A percentile compares a stretch with the other conserved stretches of the same genome.
Conservation (phyloP, 2,888 invertebrate species). For the Aelia acuminata region DNA sequence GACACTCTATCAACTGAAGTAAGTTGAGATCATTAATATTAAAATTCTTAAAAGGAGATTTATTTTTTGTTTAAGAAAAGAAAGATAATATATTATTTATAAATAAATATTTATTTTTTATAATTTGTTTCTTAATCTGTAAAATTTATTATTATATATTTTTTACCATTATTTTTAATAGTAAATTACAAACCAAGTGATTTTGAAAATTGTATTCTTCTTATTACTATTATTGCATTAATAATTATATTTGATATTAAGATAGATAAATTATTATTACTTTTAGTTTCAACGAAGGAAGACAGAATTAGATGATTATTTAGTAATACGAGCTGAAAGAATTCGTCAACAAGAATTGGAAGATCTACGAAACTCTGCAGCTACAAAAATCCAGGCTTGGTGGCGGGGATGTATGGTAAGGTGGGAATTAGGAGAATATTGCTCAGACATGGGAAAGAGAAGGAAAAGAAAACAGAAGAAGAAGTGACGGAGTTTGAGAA, state of each 20-base stretch:
- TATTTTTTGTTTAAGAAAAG: no score
- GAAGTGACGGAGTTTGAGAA: neutral
- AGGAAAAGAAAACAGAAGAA: slow-evolving; percentile 62
- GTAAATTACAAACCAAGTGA: neutral
- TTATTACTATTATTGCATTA: neutral
- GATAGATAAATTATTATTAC: neutral
- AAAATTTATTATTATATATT: no score
- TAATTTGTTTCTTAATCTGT: no score
- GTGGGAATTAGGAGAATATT: slow-evolving; percentile 70
- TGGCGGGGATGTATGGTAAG: slow-evolving; percentile 72
- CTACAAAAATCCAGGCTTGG: slow-evolving; percentile 70
- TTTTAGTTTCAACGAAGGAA: slow-evolving; percentile 48
- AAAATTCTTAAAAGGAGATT: no score
- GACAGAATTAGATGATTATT: slow-evolving; percentile 37
- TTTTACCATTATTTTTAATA: neutral
- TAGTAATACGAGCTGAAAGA: slow-evolving; percentile 54
- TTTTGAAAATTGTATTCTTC: neutral
- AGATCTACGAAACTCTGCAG: slow-evolving; percentile 62
- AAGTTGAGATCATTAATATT: neutral
- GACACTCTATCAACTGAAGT: slow-evolving; percentile 14
- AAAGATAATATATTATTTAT: no score
- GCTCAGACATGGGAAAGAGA: slow-evolving; percentile 64
- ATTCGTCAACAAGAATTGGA: slow-evolving; percentile 61
- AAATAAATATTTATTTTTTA: no score
- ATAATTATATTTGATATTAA: no score